Evolutionary conservation across 2,113 vertebrate genomes (phyloP).

Genomic region (Cebidichthys violaceus): DNA sequence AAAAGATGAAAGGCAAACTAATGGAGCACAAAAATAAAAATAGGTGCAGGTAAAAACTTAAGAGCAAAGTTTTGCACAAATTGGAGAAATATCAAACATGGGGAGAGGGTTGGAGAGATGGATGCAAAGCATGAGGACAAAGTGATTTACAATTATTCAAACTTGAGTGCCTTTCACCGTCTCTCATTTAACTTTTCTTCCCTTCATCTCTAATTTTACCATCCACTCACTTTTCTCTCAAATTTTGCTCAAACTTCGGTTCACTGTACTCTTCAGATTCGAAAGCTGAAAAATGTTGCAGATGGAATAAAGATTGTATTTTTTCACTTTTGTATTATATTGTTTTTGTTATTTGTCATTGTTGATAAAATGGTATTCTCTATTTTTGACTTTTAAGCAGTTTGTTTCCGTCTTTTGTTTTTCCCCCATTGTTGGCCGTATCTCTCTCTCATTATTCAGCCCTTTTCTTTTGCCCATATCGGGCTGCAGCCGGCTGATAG

Average conservation of each 20-base stretch:
- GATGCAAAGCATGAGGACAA: neutral
- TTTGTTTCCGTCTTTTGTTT: too few relatives aligned
- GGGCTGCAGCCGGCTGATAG: constrained; percentile 61
- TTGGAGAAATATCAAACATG: neutral
- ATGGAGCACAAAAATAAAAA: too few relatives aligned
- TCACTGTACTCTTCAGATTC: too few relatives aligned
- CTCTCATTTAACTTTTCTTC: neutral
- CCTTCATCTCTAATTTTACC: neutral
- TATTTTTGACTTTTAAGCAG: neutral
- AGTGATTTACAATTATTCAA: neutral
- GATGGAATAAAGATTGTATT: too few relatives aligned
- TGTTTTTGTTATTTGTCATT: too few relatives aligned
- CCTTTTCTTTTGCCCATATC: neutral
- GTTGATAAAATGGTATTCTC: too few relatives aligned
- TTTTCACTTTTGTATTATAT: too few relatives aligned
- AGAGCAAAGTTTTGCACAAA: constrained; percentile 20
- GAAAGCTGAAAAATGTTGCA: too few relatives aligned
- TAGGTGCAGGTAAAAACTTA: neutral
- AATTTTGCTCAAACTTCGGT: too few relatives aligned
- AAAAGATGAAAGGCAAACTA: neutral
- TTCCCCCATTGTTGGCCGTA: neutral
- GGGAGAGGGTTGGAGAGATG: neutral
- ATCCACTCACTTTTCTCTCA: neutral
- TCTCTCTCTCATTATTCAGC: neutral
- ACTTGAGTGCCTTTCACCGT: constrained; percentile 14